These are phyloP conservation scores for Sebastes matsubarae DNA, from an alignment of 2,797 vertebrate genomes.

Conservation along the genomic window DNA sequence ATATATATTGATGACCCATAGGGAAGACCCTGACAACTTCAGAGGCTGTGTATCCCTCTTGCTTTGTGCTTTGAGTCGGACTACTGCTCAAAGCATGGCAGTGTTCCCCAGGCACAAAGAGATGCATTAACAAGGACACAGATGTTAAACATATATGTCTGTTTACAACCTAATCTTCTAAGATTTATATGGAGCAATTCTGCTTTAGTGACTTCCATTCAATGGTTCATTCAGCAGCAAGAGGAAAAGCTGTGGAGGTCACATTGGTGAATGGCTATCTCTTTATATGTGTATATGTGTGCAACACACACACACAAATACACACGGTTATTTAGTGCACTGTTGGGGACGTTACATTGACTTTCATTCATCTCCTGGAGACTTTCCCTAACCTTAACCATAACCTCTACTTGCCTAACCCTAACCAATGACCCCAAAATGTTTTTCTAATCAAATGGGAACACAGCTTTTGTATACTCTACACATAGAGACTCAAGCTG, in stretches of 20 bases:
- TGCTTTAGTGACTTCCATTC: neutral
- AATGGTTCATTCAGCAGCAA: neutral
- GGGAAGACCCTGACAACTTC: conserved; percentile 7
- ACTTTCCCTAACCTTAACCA: too few relatives aligned
- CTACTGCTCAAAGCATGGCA: conserved; percentile 16
- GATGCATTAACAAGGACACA: conserved; percentile 17
- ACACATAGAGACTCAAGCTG: neutral
- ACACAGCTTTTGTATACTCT: too few relatives aligned
- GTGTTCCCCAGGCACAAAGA: conserved; percentile 11
- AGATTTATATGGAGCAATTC: conserved; percentile 3
- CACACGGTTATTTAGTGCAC: too few relatives aligned
- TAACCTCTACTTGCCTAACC: too few relatives aligned
- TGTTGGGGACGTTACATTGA: too few relatives aligned
- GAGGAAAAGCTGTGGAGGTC: conserved; percentile 8
- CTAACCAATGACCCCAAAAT: too few relatives aligned
- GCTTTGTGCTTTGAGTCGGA: neutral
- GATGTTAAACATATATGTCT: conserved; percentile 17
- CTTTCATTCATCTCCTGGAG: too few relatives aligned
- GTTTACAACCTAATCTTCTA: neutral
- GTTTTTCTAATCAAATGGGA: too few relatives aligned
- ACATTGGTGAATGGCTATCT: neutral
- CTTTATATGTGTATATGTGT: too few relatives aligned
- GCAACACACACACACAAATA: too few relatives aligned
- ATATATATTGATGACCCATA: conserved; percentile 3
- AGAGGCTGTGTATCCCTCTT: conserved; percentile 4